Evolutionary conservation across 1,140 invertebrate genomes (phyloP), one percentile per base, ranked within the genome.

Genomic region (Drosophila ananassae): DNA sequence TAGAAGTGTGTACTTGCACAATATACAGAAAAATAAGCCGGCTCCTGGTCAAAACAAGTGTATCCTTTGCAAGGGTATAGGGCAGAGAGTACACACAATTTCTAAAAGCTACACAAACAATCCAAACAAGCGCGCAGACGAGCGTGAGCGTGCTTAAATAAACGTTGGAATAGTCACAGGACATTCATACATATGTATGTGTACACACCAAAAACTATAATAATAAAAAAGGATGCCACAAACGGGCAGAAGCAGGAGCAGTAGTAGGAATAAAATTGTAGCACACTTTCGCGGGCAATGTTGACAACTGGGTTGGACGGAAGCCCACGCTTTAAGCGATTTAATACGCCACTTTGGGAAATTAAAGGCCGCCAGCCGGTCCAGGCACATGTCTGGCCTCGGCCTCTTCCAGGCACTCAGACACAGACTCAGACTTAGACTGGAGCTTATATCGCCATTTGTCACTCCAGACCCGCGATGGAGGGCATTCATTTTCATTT

Each of bases 401-500:
- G 6, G 41, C n/a, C 34, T 12, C 32, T 17, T 17, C 21, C 50
- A 47, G 32, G 13, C 7, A 44, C 34, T 13, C 51, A 72, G 68
- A 66, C 73, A 62, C 37, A 51, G 54, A 50, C 28, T 41, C 39
- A 55, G 46, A 51, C 41, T 34, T 9, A 47, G 57, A 41, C 51
- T 44, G 41, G 41, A 63, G 71, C 77, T 63, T 55, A 63, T 75
- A 30, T 44, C 39, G 48, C 77, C 72, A 85, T 87, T 87, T 81
- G 79, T 85, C 67, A 78, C 67, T 44, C 61, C 46, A 48, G 54
- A 5, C 41, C n/a, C 17, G 55, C 58, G 50, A 78, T 77, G 64
- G 37, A 63, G 58, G 44, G 60, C 77, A 87, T 85, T 78, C 75
- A 78, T 85, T 85, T 87, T 81, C 81, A 81, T 85, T 87, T 78